phyloP scores from a whole-genome alignment of 1,140 invertebrate genomes.

The Heterodera schachtii region DNA sequence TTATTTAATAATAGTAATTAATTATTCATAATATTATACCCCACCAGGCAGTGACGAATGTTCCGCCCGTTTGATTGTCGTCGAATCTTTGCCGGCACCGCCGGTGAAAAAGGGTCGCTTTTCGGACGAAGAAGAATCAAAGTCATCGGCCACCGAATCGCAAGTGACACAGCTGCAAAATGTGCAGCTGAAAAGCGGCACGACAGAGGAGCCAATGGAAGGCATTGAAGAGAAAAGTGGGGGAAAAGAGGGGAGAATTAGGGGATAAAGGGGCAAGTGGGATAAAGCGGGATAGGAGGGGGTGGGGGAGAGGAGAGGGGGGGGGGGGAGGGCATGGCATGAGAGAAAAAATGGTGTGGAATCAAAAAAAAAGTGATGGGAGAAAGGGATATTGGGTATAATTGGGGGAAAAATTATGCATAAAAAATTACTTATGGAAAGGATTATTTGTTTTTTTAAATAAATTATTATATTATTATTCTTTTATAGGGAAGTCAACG shows the following conservation, averaged over 20 bases:
- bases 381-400: no score
- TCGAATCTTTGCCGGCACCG: slow-evolving; percentile 36
- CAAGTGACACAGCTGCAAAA: slow-evolving; percentile 7
- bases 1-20: no score
- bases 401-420: no score
- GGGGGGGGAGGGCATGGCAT: no score
- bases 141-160: slow-evolving; percentile 3
- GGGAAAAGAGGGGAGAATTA: no score
- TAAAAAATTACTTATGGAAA: no score
- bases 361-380: no score
- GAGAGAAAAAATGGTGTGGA: no score
- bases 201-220: slow-evolving; percentile 17
- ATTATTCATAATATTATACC: not conserved
- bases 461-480: not conserved
- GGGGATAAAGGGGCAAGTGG: no score
- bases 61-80: slow-evolving; percentile 43
- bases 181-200: not conserved
- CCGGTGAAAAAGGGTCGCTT: slow-evolving; percentile 27
- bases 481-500: not conserved
- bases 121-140: slow-evolving; percentile 35
- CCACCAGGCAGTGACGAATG: slow-evolving; percentile 48
- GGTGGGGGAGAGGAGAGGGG: no score
- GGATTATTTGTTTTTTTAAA: no score
- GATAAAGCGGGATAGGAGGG: no score
- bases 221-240: not conserved